phyloP scores from a whole-genome alignment of 1,140 invertebrate species.

The Meteorus sp. region DNA sequence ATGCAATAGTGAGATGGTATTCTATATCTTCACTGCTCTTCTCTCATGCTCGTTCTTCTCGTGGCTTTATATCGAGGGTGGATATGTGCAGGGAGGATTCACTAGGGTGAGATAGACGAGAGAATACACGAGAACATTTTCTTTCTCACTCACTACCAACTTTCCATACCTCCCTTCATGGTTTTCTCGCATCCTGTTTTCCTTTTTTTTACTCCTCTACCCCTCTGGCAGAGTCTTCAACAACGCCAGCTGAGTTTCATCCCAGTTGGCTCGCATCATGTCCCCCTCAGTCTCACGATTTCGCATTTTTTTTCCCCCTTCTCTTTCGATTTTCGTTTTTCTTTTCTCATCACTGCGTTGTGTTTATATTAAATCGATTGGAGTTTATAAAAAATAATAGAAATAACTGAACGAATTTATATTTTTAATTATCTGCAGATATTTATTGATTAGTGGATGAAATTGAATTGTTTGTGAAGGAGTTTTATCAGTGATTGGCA shows the following conservation, averaged over 20 bases:
- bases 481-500: too few relatives aligned
- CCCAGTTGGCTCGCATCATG: not conserved
- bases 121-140: too few relatives aligned
- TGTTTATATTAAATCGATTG: too few relatives aligned
- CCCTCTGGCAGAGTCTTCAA: not conserved
- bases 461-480: too few relatives aligned
- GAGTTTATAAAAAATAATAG: too few relatives aligned
- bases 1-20: not conserved
- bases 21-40: not conserved
- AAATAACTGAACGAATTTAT: too few relatives aligned
- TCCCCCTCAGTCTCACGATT: too few relatives aligned
- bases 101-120: not conserved
- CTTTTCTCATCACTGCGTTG: too few relatives aligned
- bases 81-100: not conserved
- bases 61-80: slow-evolving; percentile 10
- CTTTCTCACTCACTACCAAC: too few relatives aligned
- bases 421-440: too few relatives aligned
- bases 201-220: not conserved
- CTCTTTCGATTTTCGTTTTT: not conserved
- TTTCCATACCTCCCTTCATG: not conserved
- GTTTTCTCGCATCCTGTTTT: not conserved
- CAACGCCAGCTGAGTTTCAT: slow-evolving; percentile 15
- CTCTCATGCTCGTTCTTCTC: not conserved
- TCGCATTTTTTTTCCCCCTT: not conserved
- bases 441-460: too few relatives aligned